Evolutionary conservation across 2,797 vertebrate genomes (phyloP).

Genomic region (Microctenopoma steveboyesi): DNA sequence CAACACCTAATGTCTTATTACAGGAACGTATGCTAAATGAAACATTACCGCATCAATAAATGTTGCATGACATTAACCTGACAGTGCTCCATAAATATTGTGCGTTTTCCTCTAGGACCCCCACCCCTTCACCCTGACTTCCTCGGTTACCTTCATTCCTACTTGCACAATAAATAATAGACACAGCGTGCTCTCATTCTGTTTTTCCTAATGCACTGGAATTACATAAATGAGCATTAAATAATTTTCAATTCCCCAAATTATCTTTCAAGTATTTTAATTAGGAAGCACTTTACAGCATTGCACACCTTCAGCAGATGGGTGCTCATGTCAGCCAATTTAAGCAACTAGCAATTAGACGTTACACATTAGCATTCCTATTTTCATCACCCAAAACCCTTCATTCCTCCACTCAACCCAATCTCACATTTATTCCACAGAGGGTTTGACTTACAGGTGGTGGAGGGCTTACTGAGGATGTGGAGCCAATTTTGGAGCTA

Average conservation of each 20-base stretch:
- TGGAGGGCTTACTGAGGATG: conserved; percentile 57
- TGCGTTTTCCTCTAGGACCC: conserved; percentile 49
- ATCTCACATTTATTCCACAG: conserved; percentile 46
- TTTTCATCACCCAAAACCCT: conserved; percentile 69
- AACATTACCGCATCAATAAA: conserved; percentile 82
- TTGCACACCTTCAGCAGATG: conserved; percentile 79
- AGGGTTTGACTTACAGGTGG: conserved; percentile 65
- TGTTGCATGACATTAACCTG: conserved; percentile 83
- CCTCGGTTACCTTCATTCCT: conserved; percentile 34
- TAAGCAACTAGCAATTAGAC: conserved; percentile 76
- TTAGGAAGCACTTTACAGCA: conserved; percentile 74
- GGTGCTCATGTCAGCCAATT: conserved; percentile 79
- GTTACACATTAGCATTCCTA: conserved; percentile 76
- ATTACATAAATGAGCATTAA: conserved; percentile 78
- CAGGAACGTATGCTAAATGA: conserved; percentile 80
- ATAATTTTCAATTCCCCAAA: conserved; percentile 79
- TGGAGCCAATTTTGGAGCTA: conserved; percentile 59
- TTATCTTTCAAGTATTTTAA: conserved; percentile 83
- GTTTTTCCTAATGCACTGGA: conserved; percentile 53
- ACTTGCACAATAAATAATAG: conserved; percentile 38
- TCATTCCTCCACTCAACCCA: conserved; percentile 45
- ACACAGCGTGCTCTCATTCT: conserved; percentile 4
- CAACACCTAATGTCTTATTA: conserved; percentile 81
- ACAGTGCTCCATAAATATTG: conserved; percentile 81
- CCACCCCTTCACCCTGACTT: conserved; percentile 25